Evolutionary conservation across 2,888 invertebrate genomes (phyloP).

Genomic region (Machimus atricapillus): DNA sequence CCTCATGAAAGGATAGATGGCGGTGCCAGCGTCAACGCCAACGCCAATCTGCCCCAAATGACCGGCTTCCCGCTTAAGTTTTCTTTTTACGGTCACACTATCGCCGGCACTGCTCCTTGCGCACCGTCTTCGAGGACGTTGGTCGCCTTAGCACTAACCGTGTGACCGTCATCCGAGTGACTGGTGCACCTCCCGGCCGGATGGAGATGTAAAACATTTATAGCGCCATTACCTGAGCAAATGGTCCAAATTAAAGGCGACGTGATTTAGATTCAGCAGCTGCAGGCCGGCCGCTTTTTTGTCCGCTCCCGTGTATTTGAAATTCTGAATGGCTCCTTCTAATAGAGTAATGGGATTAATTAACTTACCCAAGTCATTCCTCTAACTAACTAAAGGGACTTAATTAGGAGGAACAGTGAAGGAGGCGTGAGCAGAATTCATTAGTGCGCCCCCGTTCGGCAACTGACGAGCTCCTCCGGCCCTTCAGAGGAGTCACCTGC

Average conservation of each 20-base stretch:
- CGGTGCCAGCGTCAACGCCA: background rate
- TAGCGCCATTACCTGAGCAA: constrained; percentile 5
- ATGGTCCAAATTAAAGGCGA: constrained; percentile 27
- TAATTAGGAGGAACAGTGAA: constrained; percentile 29
- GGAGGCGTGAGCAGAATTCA: constrained; percentile 23
- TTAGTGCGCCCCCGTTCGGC: background rate
- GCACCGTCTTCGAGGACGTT: background rate
- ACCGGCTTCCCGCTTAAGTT: background rate
- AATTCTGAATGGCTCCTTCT: constrained; percentile 6
- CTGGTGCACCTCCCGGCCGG: background rate
- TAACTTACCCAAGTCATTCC: constrained; percentile 35
- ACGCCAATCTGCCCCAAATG: background rate
- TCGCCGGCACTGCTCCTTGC: background rate
- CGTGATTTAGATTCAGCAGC: constrained; percentile 11
- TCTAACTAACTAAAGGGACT: constrained; percentile 33
- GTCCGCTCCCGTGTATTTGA: background rate
- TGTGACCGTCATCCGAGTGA: background rate
- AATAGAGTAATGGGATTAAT: constrained; percentile 35
- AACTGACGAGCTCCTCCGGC: background rate
- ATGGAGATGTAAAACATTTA: background rate
- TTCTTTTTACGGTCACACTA: constrained; percentile 1
- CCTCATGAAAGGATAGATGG: background rate
- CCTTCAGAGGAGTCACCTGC: background rate
- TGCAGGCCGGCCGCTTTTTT: background rate
- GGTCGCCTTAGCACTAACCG: background rate